phyloP scores from a whole-genome alignment of 2,888 invertebrate species.

The Xanthorhoe designata region DNA sequence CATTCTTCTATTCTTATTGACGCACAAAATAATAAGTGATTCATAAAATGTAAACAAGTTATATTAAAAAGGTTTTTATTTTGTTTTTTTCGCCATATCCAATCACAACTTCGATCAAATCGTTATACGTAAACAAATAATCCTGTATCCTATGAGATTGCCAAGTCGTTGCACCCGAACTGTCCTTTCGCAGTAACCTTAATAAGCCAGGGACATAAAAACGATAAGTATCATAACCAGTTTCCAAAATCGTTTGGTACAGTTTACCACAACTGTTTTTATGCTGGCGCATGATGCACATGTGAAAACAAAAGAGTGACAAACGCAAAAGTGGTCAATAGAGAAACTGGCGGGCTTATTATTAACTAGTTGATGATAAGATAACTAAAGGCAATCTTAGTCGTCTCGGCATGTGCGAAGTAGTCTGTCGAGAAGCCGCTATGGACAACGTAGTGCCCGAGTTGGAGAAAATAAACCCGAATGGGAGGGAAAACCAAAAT shows the following conservation, averaged over 20 bases:
- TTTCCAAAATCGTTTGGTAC: conserved; percentile 29
- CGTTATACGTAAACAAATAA: not conserved
- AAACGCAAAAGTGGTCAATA: not conserved
- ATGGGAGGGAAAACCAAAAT: conserved; percentile 55
- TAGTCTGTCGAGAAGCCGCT: conserved; percentile 55
- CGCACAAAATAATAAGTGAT: too few relatives aligned
- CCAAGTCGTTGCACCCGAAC: conserved; percentile 8
- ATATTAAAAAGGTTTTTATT: too few relatives aligned
- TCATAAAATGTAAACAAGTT: too few relatives aligned
- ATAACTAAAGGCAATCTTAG: conserved; percentile 48
- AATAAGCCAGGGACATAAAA: conserved; percentile 31
- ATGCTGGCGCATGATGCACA: not conserved
- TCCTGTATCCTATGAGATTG: not conserved
- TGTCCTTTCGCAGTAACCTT: conserved; percentile 17
- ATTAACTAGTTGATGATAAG: conserved; percentile 57
- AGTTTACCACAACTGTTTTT: conserved; percentile 24
- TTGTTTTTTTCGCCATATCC: too few relatives aligned
- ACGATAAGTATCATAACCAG: conserved; percentile 38
- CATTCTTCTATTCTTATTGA: too few relatives aligned
- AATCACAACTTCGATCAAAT: not conserved
- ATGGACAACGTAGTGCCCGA: conserved; percentile 68
- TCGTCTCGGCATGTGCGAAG: conserved; percentile 50
- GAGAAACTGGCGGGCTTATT: conserved; percentile 22
- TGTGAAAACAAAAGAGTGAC: not conserved
- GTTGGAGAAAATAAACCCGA: conserved; percentile 69